Base-by-base conservation (phyloP, 2,113 vertebrate genomes). In the Heptranchias perlo region DNA sequence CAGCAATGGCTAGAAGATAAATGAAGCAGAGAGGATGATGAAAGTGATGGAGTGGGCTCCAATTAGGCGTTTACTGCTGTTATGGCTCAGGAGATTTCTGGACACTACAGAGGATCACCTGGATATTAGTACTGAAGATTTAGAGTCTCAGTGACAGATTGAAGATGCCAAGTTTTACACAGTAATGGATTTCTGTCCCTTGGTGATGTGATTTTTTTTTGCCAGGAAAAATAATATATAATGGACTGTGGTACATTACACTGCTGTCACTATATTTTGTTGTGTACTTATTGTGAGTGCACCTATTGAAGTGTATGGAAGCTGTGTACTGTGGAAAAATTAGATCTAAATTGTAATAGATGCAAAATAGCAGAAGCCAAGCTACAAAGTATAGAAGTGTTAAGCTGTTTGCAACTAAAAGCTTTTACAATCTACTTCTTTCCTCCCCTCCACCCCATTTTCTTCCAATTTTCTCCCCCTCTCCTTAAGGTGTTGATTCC, bases 111-210 rank as follows among this genome's bases (percentile, higher is more conserved):
- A 95, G 52, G 64, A 35, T 25, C 11, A 35, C 5, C 6, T 73
- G 65, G 44, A 3, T 95, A 95, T 94, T 93, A 39, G 61, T 64
- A 64, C 44, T 67, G 25, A 49, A 65, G 44, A 89, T 54, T 95
- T 49, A 95, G 94, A 73, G 23, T 31, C 28, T 95, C 65, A 52
- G 64, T 35, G 47, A 95, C 47, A 47, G 94, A 95, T 95, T 69
- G 64, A 69, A 35, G 65, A 52, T 73, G 65, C 65, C 94, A 95
- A 49, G 65, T 69, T 95, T 95, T 95, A 52, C 64, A 52, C 44
- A 14, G 28, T 67, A 73, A 95, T 95, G 94, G 47, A 95, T 95
- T 95, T 69, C 64, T 52, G 65, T 69, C 65, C 44, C 65, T 95
- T 35, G 94, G 65, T 95, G 64, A 67, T 52, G 5, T 35, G 94